Evolutionary conservation across 2,888 invertebrate species (phyloP).

Genomic region (Macrophya annulata): DNA sequence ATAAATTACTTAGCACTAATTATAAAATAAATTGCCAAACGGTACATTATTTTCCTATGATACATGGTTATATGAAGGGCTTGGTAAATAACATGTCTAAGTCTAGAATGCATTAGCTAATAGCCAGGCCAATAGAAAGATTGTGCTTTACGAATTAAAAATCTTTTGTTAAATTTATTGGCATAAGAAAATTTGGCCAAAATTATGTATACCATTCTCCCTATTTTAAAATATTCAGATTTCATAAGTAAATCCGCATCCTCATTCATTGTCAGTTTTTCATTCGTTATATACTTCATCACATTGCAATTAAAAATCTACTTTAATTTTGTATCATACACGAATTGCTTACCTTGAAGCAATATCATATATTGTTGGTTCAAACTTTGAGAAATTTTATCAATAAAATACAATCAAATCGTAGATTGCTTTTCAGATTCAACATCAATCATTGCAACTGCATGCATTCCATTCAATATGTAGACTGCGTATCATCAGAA

Average conservation of each 20-base stretch:
- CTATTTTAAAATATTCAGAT: conserved; percentile 15
- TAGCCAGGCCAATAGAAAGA: conserved; percentile 27
- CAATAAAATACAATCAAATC: conserved; percentile 26
- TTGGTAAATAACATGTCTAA: conserved; percentile 22
- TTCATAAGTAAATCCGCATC: background rate
- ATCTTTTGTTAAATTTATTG: background rate
- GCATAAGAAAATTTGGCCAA: conserved; percentile 17
- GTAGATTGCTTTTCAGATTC: conserved; percentile 29
- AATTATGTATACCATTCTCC: background rate
- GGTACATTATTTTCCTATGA: conserved; percentile 46
- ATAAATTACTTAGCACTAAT: background rate
- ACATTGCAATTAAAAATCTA: conserved; percentile 1
- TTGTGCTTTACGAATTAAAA: conserved; percentile 9
- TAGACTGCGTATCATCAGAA: conserved; percentile 36
- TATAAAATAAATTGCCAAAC: conserved; percentile 44
- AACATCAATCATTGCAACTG: conserved; percentile 48
- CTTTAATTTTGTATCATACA: conserved; percentile 19
- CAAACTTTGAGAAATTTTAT: background rate
- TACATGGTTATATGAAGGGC: conserved; percentile 46
- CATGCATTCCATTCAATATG: conserved; percentile 41
- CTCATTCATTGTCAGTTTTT: conserved; percentile 7
- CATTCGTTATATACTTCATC: conserved; percentile 5
- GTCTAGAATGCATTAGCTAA: background rate
- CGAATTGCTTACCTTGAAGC: background rate
- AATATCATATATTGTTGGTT: conserved; percentile 1